Evolutionary conservation across 2,888 invertebrate species (phyloP).

Genomic region (Aphodius granarius): DNA sequence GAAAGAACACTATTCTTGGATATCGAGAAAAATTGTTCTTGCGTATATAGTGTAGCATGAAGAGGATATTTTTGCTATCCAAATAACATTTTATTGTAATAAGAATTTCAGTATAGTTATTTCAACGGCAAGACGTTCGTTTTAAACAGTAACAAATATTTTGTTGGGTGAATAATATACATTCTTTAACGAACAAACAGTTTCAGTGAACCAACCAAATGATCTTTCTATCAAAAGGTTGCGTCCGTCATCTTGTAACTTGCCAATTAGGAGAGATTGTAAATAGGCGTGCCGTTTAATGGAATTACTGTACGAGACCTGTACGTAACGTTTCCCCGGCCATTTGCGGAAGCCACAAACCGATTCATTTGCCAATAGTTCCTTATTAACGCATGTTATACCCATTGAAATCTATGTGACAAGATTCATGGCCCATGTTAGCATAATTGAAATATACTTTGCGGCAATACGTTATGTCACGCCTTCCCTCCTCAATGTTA

Average conservation of each 20-base stretch:
- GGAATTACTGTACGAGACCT: not conserved
- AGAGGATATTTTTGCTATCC: too few species aligned
- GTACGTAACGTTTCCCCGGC: not conserved
- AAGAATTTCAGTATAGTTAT: too few species aligned
- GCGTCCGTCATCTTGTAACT: not conserved
- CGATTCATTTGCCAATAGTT: not conserved
- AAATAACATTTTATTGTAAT: too few species aligned
- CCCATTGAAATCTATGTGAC: not conserved
- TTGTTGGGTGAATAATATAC: too few species aligned
- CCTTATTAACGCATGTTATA: not conserved
- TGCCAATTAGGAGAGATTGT: not conserved
- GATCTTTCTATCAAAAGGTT: too few species aligned
- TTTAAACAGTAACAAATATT: too few species aligned
- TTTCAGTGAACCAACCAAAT: too few species aligned
- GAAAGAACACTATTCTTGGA: too few species aligned
- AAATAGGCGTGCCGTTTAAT: not conserved
- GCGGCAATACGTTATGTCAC: not conserved
- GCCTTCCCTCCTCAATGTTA: not conserved
- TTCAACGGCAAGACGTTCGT: too few species aligned
- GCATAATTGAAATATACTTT: conserved; percentile 12
- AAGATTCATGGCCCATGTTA: conserved; percentile 12
- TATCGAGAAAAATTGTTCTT: too few species aligned
- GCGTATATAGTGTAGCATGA: too few species aligned
- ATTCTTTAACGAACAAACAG: too few species aligned
- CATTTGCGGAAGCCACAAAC: not conserved